Conservation (phyloP, 2,113 vertebrate genomes). For the Balaeniceps rex region DNA sequence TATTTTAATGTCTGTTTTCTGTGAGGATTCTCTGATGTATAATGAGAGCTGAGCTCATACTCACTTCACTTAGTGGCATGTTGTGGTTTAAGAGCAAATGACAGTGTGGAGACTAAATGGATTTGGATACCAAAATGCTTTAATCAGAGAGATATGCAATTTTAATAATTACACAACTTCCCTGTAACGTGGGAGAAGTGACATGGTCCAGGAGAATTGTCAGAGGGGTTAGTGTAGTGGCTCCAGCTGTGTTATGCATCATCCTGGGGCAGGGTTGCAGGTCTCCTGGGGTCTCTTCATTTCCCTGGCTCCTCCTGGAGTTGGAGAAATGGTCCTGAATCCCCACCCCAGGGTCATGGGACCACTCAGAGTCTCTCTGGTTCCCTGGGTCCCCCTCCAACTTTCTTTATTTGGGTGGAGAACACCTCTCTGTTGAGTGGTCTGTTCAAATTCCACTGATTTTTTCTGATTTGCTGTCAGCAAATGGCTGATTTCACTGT, state of each 20-base stretch:
- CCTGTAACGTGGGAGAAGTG: neutral
- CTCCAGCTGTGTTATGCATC: neutral
- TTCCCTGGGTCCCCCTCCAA: neutral
- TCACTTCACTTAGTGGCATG: neutral
- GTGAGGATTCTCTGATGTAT: neutral
- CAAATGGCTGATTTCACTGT: neutral
- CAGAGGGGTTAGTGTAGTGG: accelerated
- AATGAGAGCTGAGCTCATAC: neutral
- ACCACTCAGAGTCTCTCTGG: neutral
- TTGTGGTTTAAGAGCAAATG: neutral
- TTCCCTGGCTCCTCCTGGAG: neutral
- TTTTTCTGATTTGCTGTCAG: neutral
- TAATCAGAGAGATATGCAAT: neutral
- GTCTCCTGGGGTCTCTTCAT: neutral
- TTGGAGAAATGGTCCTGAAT: neutral
- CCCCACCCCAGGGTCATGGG: neutral
- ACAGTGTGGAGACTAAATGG: neutral
- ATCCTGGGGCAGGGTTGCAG: neutral
- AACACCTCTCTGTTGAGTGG: neutral
- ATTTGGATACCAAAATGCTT: neutral
- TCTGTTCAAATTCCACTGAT: neutral
- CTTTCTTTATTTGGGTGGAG: neutral
- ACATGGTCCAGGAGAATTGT: neutral
- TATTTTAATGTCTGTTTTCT: neutral
- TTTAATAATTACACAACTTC: neutral